Conservation (phyloP, 2,888 invertebrate genomes). For the Periphyllus acericola region DNA sequence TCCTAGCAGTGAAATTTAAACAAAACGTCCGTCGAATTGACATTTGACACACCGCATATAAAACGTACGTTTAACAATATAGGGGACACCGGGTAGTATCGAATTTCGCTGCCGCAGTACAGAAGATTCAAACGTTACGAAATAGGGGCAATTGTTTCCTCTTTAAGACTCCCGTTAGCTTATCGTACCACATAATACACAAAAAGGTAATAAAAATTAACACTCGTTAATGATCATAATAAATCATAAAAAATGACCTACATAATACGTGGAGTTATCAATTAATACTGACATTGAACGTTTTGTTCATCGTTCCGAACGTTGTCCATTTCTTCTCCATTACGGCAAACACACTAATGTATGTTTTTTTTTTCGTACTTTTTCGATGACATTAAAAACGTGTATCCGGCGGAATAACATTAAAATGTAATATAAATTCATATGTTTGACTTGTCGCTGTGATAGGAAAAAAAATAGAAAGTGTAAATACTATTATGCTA, state of each 20-base stretch:
- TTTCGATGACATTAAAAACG: constrained; percentile 20
- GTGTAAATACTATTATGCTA: background rate
- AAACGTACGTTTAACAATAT: background rate
- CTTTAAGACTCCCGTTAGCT: background rate
- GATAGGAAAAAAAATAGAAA: background rate
- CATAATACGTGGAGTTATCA: background rate
- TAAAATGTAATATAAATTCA: background rate
- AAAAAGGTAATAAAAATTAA: background rate
- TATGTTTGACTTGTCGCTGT: background rate
- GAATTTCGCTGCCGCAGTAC: background rate
- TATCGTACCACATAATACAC: background rate
- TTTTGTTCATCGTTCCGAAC: background rate
- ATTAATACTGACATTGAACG: background rate
- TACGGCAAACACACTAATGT: background rate
- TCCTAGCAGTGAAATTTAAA: background rate
- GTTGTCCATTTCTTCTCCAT: background rate
- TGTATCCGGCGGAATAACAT: background rate
- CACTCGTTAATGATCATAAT: background rate
- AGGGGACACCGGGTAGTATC: background rate
- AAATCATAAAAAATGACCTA: background rate
- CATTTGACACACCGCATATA: background rate
- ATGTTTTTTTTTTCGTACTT: background rate
- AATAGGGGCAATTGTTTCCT: background rate
- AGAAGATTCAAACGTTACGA: background rate
- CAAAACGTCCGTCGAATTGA: background rate